Percentiles rank a stretch among this genome's conserved stretches.
Evolutionary conservation across 2,797 vertebrate species (phyloP).

Genomic region (Leucoraja ocellata): DNA sequence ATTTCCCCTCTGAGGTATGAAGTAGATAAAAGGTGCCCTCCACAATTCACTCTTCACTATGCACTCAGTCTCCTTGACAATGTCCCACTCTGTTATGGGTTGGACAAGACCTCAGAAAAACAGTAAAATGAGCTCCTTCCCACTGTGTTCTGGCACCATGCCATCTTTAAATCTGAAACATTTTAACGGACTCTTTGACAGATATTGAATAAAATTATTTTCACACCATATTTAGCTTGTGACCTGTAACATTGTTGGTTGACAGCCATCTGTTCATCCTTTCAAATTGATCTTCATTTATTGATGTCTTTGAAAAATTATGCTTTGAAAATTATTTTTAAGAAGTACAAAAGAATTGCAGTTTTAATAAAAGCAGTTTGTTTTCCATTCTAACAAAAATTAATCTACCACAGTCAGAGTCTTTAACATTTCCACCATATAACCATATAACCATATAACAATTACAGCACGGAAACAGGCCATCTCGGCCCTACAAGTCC

Average conservation of each 20-base stretch:
- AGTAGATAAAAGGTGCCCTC: not conserved
- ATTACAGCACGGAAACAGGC: too few species aligned
- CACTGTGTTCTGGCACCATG: not conserved
- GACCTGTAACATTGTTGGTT: not conserved
- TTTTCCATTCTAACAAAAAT: not conserved
- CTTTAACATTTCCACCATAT: not conserved
- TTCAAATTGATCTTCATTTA: not conserved
- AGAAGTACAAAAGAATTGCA: not conserved
- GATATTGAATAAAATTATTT: constrained; percentile 16
- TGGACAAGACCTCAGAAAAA: not conserved
- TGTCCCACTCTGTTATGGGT: not conserved
- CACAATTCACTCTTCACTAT: not conserved
- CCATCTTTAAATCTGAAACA: not conserved
- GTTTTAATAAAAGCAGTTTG: not conserved
- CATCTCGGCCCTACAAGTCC: too few species aligned
- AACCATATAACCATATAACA: too few species aligned
- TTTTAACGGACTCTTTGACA: constrained; percentile 3
- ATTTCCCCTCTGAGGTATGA: not conserved
- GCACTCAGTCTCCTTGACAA: not conserved
- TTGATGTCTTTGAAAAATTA: not conserved
- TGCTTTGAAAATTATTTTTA: not conserved
- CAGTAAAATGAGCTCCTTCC: not conserved
- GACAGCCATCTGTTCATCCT: constrained; percentile 16
- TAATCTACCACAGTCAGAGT: not conserved
- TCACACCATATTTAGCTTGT: not conserved